These are phyloP conservation scores for Heliconius charithonia DNA, from an alignment of 2,888 invertebrate genomes.

Conservation along the genomic window DNA sequence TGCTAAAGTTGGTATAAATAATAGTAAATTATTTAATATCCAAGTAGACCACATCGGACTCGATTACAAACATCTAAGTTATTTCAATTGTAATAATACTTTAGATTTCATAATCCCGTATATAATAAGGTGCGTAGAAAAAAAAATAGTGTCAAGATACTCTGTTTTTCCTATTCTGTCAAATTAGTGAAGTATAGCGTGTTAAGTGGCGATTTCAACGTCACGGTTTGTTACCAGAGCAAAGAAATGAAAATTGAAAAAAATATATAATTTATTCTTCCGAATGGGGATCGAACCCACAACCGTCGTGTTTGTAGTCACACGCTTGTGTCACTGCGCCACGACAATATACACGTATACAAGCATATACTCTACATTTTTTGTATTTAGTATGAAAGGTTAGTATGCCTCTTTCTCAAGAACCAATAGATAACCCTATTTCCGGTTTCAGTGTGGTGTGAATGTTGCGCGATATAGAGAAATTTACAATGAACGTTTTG, in stretches of 20 bases:
- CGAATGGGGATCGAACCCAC: too few relatives aligned
- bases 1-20: neutral
- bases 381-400: neutral
- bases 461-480: neutral
- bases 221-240: too few relatives aligned
- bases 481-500: constrained; percentile 1
- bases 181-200: too few relatives aligned
- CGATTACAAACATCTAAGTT: neutral
- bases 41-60: neutral
- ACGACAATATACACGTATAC: too few relatives aligned
- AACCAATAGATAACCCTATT: neutral
- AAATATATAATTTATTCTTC: too few relatives aligned
- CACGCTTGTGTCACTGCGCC: too few relatives aligned
- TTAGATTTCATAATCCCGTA: neutral
- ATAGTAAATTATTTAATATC: neutral
- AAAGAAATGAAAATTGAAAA: too few relatives aligned
- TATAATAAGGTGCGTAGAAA: neutral
- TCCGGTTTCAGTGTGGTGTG: neutral
- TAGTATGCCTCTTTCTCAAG: neutral
- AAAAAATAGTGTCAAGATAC: too few relatives aligned
- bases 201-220: too few relatives aligned
- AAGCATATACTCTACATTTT: neutral
- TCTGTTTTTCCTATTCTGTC: too few relatives aligned
- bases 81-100: neutral
- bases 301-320: too few relatives aligned